These are phyloP conservation scores for Diorhabda sublineata DNA, from an alignment of 1,140 invertebrate species.

Conservation along the genomic window DNA sequence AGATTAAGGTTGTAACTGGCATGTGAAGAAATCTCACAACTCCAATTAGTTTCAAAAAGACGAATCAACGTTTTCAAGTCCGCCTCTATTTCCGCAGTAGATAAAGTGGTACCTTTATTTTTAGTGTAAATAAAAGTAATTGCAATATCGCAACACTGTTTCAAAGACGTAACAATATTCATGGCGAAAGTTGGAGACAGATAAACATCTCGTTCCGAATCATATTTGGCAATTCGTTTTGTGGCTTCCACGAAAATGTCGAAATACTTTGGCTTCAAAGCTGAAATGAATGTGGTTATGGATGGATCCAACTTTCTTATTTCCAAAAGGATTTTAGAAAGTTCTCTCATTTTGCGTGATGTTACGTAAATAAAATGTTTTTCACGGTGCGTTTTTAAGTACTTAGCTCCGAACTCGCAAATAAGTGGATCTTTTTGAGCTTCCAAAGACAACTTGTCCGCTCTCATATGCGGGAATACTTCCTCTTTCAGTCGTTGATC, in stretches of 20 bases:
- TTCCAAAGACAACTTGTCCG: conserved; percentile 24
- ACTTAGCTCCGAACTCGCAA: conserved; percentile 36
- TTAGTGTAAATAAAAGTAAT: conserved; percentile 5
- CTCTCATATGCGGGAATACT: conserved; percentile 28
- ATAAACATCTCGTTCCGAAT: conserved; percentile 22
- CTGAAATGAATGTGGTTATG: conserved; percentile 28
- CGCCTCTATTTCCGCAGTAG: neutral
- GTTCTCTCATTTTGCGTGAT: conserved; percentile 38
- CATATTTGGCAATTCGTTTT: conserved; percentile 25
- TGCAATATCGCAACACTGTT: conserved; percentile 18
- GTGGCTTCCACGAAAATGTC: conserved; percentile 24
- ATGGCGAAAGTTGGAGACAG: conserved; percentile 26
- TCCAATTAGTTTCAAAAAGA: conserved; percentile 15
- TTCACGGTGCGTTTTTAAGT: conserved; percentile 39
- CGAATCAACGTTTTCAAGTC: neutral
- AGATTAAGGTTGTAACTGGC: conserved; percentile 36
- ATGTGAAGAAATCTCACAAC: conserved; percentile 31
- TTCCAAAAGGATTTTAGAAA: conserved; percentile 37
- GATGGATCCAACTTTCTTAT: conserved; percentile 27
- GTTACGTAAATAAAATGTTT: conserved; percentile 34
- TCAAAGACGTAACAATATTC: conserved; percentile 30
- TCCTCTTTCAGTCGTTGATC: conserved; percentile 7
- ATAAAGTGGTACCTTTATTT: neutral
- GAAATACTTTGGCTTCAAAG: conserved; percentile 33
- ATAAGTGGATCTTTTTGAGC: conserved; percentile 34